A percentile compares a stretch with the other conserved stretches of the same genome.
Conservation (phyloP, 2,888 invertebrate species). For the Zele albiditarsus region DNA sequence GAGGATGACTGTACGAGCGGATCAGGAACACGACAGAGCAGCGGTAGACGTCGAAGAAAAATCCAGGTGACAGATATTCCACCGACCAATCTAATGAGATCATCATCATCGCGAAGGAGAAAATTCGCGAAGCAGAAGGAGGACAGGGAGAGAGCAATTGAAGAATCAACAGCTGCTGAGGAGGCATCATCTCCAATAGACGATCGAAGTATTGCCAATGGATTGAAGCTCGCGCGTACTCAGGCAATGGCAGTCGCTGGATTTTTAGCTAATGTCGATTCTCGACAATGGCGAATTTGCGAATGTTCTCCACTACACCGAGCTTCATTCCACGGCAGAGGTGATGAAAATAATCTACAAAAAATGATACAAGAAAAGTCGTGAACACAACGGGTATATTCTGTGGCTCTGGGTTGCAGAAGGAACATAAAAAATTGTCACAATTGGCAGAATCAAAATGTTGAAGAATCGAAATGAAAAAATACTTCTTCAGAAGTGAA, state of each 20-base stretch:
- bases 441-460: not conserved
- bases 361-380: conserved; percentile 23
- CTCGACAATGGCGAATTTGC: conserved; percentile 73
- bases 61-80: conserved; percentile 9
- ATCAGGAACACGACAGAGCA: conserved; percentile 51
- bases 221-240: conserved; percentile 81
- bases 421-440: not conserved
- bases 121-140: conserved; percentile 1
- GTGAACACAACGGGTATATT: not conserved
- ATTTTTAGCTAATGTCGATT: conserved; percentile 76
- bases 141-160: not conserved
- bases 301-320: conserved; percentile 74
- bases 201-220: conserved; percentile 79
- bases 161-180: conserved; percentile 17
- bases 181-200: conserved; percentile 43
- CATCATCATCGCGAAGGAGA: conserved; percentile 22
- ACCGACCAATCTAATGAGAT: conserved; percentile 8
- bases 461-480: not conserved
- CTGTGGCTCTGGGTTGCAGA: conserved; percentile 7
- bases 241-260: conserved; percentile 84
- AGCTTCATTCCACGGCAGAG: conserved; percentile 80
- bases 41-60: not conserved
- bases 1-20: conserved; percentile 55
- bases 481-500: not conserved
- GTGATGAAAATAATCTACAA: conserved; percentile 67